Conservation (phyloP, 1,140 invertebrate genomes). For the Brachionus calyciflorus region DNA sequence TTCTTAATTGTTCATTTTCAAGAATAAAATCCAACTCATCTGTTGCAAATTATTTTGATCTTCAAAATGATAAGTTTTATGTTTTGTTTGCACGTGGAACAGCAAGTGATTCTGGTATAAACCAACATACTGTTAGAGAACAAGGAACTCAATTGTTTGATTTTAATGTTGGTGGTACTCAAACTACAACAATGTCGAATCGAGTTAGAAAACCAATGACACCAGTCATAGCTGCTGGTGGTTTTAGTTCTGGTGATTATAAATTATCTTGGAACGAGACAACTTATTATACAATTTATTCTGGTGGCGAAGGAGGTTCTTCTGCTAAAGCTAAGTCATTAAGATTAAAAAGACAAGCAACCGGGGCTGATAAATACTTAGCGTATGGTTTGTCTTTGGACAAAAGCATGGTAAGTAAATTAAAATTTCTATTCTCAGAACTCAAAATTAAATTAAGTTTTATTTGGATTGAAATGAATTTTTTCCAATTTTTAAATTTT, state of each 20-base stretch:
- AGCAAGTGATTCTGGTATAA: background rate
- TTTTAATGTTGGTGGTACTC: background rate
- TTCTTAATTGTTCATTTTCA: background rate
- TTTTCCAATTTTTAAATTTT: background rate
- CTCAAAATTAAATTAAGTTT: too few relatives aligned
- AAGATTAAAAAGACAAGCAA: background rate
- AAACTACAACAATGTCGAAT: background rate
- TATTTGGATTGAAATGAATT: too few relatives aligned
- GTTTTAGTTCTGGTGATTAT: slow-evolving; percentile 4
- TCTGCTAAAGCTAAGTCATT: background rate
- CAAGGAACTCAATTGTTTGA: background rate
- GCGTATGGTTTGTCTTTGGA: slow-evolving; percentile 24
- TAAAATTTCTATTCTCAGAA: too few relatives aligned
- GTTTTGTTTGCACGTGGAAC: background rate
- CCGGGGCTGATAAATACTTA: background rate
- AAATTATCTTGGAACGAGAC: background rate
- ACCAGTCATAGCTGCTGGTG: background rate
- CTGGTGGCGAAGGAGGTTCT: background rate
- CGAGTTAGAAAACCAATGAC: background rate
- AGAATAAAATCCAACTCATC: background rate
- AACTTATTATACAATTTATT: background rate
- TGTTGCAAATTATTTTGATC: slow-evolving; percentile 31
- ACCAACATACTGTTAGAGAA: background rate
- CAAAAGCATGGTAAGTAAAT: background rate
- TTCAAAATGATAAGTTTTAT: background rate